phyloP scores from a whole-genome alignment of 2,797 vertebrate species.

The Vultur gryphus region DNA sequence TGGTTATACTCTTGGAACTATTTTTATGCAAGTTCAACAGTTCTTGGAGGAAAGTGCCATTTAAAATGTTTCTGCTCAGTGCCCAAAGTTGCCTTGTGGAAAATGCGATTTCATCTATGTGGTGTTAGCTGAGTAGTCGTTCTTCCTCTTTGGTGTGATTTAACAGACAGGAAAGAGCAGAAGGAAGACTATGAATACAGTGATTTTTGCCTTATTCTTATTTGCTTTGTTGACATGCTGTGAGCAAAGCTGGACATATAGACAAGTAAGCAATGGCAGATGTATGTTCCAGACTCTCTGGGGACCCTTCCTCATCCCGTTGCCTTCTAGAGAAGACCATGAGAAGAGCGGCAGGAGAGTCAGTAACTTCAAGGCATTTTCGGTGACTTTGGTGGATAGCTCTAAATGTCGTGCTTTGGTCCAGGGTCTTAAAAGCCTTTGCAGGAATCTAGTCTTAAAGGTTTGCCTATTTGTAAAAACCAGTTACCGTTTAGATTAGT shows the following conservation, averaged over 20 bases:
- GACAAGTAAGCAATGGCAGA: background rate
- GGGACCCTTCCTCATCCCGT: background rate
- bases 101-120: accelerated
- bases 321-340: background rate
- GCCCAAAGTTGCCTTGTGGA: background rate
- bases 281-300: background rate
- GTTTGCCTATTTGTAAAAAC: background rate
- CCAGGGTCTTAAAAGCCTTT: background rate
- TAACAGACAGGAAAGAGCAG: background rate
- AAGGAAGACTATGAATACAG: background rate
- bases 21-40: background rate
- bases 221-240: background rate
- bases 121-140: background rate
- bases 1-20: background rate
- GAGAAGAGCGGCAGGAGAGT: background rate
- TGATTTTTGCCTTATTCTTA: background rate
- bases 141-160: background rate
- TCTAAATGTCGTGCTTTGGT: background rate
- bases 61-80: background rate
- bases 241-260: background rate
- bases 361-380: background rate
- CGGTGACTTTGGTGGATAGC: background rate
- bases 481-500: background rate
- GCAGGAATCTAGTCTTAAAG: background rate
- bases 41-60: background rate